Evolutionary conservation across 2,113 vertebrate species (phyloP).

Genomic region (Neogale vison): DNA sequence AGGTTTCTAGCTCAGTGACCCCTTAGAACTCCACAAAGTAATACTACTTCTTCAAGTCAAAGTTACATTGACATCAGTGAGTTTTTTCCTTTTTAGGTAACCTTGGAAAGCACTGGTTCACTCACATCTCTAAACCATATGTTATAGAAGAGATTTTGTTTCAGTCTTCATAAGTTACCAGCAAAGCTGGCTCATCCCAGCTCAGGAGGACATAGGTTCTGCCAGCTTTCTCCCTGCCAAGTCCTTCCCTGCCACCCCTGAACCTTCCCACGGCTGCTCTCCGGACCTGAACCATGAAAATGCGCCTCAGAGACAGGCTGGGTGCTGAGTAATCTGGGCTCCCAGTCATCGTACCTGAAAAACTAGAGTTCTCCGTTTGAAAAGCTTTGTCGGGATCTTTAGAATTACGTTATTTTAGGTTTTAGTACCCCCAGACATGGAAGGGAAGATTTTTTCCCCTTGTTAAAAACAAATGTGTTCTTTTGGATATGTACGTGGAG

Average conservation of each 20-base stretch:
- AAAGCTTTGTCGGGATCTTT: neutral
- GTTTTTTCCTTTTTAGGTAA: neutral
- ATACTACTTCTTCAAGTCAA: constrained; percentile 48
- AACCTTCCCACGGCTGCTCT: rapidly evolving
- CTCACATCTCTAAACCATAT: neutral
- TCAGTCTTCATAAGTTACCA: neutral
- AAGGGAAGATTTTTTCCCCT: neutral
- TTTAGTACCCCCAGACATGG: neutral
- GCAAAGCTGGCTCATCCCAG: neutral
- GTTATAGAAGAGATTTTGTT: neutral
- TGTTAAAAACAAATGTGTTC: neutral
- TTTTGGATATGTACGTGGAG: neutral
- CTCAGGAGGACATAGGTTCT: neutral
- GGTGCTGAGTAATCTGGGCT: neutral
- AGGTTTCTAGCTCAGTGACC: neutral
- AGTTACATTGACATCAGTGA: neutral
- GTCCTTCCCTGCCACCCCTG: neutral
- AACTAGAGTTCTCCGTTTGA: neutral
- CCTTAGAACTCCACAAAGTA: constrained; percentile 5
- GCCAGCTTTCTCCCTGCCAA: neutral
- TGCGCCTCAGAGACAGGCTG: neutral
- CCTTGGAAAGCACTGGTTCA: constrained; percentile 1
- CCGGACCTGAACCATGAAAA: neutral
- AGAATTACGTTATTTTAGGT: neutral
- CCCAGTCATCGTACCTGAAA: neutral